phyloP scores from a whole-genome alignment of 2,888 invertebrate species.

The Esperia sulphurella region DNA sequence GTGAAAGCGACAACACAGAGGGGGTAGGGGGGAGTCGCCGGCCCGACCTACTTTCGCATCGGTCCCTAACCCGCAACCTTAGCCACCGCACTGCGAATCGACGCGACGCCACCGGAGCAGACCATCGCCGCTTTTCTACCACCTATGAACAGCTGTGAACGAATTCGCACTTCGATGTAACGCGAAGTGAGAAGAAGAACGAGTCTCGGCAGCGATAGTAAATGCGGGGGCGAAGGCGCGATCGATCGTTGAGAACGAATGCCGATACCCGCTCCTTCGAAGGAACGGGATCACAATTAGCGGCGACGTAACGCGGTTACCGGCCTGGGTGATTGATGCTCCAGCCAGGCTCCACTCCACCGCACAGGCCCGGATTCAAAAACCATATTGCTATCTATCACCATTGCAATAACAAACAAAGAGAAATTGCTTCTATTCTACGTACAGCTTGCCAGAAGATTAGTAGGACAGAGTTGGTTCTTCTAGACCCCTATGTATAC shows the following conservation, averaged over 20 bases:
- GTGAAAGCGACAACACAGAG: constrained; percentile 60
- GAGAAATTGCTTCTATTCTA: too few species aligned
- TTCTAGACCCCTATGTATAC: too few species aligned
- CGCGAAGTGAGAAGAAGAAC: constrained; percentile 40
- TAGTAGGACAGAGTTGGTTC: too few species aligned
- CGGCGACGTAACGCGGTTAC: constrained; percentile 55
- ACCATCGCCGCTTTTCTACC: constrained; percentile 38
- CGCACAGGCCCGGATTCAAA: constrained; percentile 1
- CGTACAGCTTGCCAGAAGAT: too few species aligned
- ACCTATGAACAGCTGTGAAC: constrained; percentile 35
- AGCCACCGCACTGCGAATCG: constrained; percentile 22
- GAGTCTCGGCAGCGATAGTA: constrained; percentile 25
- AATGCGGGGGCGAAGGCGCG: constrained; percentile 22
- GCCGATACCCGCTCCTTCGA: constrained; percentile 36
- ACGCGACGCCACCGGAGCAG: constrained; percentile 24
- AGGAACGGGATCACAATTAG: constrained; percentile 63
- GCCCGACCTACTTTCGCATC: constrained; percentile 60
- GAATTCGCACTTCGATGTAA: constrained; percentile 53
- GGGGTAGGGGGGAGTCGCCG: constrained; percentile 28
- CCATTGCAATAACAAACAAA: background rate
- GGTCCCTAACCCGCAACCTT: constrained; percentile 42
- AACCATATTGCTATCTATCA: background rate
- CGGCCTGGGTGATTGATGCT: constrained; percentile 52
- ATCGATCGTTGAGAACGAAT: constrained; percentile 46
- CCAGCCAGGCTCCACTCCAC: constrained; percentile 9